phyloP scores from a whole-genome alignment of 2,888 invertebrate species.

The Cephus pygmeus region DNA sequence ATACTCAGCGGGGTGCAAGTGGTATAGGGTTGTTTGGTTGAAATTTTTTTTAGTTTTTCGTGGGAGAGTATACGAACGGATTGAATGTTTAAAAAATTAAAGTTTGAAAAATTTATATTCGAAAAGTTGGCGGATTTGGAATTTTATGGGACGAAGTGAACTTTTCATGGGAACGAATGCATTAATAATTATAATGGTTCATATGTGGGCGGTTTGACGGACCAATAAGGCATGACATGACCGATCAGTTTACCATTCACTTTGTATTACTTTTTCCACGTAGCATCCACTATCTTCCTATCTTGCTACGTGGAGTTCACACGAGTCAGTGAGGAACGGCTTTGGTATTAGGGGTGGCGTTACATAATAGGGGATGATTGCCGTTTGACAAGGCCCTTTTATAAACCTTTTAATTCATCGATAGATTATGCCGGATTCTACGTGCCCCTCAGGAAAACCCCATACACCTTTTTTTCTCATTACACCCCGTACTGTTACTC shows the following conservation, averaged over 20 bases:
- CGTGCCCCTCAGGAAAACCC: neutral
- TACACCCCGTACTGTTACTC: neutral
- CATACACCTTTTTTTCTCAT: neutral
- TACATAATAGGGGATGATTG: slow-evolving; percentile 62
- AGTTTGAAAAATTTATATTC: neutral
- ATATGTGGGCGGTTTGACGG: slow-evolving; percentile 61
- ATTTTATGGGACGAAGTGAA: neutral
- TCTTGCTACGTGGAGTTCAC: slow-evolving; percentile 56
- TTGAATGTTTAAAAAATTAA: neutral
- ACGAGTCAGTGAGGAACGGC: slow-evolving; percentile 43
- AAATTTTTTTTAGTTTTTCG: neutral
- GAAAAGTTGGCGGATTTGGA: neutral
- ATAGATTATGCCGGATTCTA: slow-evolving; percentile 5
- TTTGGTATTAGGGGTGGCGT: slow-evolving; percentile 42
- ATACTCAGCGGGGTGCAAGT: neutral
- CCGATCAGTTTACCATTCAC: slow-evolving; percentile 57
- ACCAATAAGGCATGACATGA: slow-evolving; percentile 60
- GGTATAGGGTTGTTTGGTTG: neutral
- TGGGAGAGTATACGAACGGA: neutral
- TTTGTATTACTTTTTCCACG: slow-evolving; percentile 36
- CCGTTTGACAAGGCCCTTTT: slow-evolving; percentile 53
- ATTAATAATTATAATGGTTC: slow-evolving; percentile 34
- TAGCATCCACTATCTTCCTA: slow-evolving; percentile 35
- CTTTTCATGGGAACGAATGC: slow-evolving; percentile 42
- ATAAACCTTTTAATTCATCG: slow-evolving; percentile 49